A percentile compares a stretch with the other conserved stretches of the same genome.
Evolutionary conservation across 2,797 vertebrate species (phyloP).

Genomic region (Spea hammondii): DNA sequence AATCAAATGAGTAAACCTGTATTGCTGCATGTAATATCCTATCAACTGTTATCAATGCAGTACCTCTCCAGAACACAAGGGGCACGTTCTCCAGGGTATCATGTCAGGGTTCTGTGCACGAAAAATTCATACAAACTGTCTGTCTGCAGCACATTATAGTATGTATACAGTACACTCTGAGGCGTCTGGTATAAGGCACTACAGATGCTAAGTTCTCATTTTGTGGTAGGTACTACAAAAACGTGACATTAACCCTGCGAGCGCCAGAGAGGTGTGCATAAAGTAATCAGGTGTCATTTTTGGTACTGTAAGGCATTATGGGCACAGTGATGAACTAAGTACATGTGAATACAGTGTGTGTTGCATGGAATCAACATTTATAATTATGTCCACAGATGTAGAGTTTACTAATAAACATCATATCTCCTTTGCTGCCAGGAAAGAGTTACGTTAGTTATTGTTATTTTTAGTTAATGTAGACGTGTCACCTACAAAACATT

Average conservation of each 20-base stretch:
- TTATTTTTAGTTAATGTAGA: too few species aligned
- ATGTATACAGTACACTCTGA: constrained; percentile 31
- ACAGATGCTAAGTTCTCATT: constrained; percentile 18
- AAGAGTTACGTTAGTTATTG: too few species aligned
- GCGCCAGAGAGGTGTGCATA: neutral
- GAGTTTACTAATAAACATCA: too few species aligned
- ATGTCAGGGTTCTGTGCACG: neutral
- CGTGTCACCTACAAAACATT: too few species aligned
- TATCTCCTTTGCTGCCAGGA: too few species aligned
- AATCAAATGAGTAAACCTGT: constrained; percentile 2
- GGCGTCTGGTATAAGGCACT: constrained; percentile 43
- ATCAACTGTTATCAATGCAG: constrained; percentile 1
- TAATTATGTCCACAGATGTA: too few species aligned
- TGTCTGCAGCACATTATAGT: constrained; percentile 17
- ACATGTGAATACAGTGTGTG: constrained; percentile 6
- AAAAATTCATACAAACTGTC: constrained; percentile 3
- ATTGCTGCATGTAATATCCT: constrained; percentile 18
- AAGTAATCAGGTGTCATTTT: neutral
- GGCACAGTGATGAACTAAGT: constrained; percentile 21
- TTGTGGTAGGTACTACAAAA: neutral
- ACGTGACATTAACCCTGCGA: neutral
- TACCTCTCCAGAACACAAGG: constrained; percentile 7
- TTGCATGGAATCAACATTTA: neutral
- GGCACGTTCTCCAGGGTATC: neutral
- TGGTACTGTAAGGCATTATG: constrained; percentile 26